A percentile compares a stretch with the other conserved stretches of the same genome.
Conservation (phyloP, 2,888 invertebrate species). For the Leptogaster cylindrica region DNA sequence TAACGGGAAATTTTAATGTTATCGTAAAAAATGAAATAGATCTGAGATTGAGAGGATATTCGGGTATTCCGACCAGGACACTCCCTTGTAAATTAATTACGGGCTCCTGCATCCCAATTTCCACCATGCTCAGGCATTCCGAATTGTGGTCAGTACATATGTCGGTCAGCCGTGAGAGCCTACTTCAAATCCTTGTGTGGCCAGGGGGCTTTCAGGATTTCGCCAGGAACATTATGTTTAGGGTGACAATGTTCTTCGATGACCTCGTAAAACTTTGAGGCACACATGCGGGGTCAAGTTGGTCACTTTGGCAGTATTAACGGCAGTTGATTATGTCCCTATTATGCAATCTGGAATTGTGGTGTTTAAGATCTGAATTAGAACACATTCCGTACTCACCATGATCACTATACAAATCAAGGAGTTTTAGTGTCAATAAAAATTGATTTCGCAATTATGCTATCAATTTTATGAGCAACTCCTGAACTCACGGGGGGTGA, state of each 20-base stretch:
- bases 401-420: constrained; percentile 17
- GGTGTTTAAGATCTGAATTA: constrained; percentile 1
- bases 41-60: not conserved
- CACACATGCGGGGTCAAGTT: constrained; percentile 11
- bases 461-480: constrained; percentile 13
- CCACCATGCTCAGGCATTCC: not conserved
- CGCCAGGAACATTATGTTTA: not conserved
- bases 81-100: constrained; percentile 17
- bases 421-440: constrained; percentile 6
- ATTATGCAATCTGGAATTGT: constrained; percentile 2
- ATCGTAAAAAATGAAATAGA: not conserved
- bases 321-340: not conserved
- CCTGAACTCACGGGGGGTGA: not conserved
- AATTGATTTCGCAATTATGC: constrained; percentile 29
- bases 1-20: constrained; percentile 3
- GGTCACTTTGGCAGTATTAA: constrained; percentile 11
- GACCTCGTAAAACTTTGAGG: constrained; percentile 26
- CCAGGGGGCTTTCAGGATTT: not conserved
- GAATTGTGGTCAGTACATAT: not conserved
- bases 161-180: not conserved
- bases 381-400: not conserved
- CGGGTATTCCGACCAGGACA: not conserved
- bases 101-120: not conserved
- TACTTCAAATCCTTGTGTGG: not conserved
- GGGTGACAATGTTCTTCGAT: constrained; percentile 3